Evolutionary conservation across 2,888 invertebrate species (phyloP).

Genomic region (Monochamus alternatus): DNA sequence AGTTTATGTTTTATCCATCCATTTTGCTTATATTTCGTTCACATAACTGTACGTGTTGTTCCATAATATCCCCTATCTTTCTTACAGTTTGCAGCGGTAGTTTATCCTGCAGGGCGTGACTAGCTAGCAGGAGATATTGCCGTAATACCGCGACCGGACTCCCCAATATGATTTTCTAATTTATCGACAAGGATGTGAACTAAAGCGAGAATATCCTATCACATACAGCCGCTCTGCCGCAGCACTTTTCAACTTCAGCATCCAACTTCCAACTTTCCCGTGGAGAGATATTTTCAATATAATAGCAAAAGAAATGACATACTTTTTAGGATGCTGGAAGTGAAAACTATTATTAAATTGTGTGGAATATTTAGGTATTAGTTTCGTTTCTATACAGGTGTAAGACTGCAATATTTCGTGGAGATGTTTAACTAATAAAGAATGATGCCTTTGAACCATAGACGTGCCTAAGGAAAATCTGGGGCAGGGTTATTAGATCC

Average conservation of each 20-base stretch:
- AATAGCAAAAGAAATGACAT: no score
- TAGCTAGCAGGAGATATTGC: conserved; percentile 30
- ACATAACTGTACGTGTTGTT: conserved; percentile 37
- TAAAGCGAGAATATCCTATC: conserved; percentile 50
- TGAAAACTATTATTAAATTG: no score
- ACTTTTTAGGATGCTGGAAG: no score
- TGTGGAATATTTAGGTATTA: no score
- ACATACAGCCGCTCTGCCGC: conserved; percentile 53
- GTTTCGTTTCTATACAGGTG: no score
- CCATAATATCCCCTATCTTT: background rate
- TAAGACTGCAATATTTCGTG: no score
- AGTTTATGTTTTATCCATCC: conserved; percentile 6
- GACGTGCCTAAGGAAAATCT: no score
- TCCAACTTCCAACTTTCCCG: conserved; percentile 6
- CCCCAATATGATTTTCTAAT: conserved; percentile 54
- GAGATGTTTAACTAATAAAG: no score
- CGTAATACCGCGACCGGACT: conserved; percentile 27
- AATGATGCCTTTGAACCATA: no score
- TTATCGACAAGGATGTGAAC: conserved; percentile 48
- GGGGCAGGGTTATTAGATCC: no score
- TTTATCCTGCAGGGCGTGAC: conserved; percentile 27
- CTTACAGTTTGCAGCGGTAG: background rate
- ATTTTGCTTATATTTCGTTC: conserved; percentile 38
- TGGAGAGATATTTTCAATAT: background rate
- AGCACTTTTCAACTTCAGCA: conserved; percentile 52